Conservation (phyloP, 1,140 invertebrate species). For the Aphis craccivora region DNA sequence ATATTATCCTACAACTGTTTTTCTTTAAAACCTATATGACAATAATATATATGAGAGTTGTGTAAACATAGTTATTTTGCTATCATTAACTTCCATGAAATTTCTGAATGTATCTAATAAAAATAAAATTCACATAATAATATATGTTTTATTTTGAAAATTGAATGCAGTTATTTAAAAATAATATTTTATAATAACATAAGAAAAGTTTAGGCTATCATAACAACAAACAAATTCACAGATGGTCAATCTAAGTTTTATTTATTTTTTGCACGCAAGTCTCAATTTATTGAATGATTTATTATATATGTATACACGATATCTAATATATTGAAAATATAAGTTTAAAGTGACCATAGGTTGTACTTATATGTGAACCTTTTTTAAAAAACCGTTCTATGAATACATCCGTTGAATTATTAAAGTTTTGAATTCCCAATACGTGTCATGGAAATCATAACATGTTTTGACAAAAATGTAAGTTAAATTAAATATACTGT, state of each 20-base stretch:
- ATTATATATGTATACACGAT: background rate
- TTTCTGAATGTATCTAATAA: background rate
- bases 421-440: background rate
- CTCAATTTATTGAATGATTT: constrained; percentile 8
- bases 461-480: background rate
- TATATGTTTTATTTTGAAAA: background rate
- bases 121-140: background rate
- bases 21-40: background rate
- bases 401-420: background rate
- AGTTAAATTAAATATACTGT: background rate
- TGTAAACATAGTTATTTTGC: background rate
- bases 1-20: background rate
- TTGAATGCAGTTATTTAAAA: background rate
- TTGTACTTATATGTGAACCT: background rate
- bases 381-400: constrained; percentile 1
- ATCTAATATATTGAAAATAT: background rate
- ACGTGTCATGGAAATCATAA: background rate
- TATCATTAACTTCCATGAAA: background rate
- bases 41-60: background rate
- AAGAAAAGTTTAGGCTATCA: background rate
- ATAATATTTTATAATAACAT: background rate
- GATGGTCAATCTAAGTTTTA: background rate
- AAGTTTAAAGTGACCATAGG: background rate
- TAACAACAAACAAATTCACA: constrained; percentile 1
- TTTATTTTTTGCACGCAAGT: background rate